Evolutionary conservation across 2,113 vertebrate genomes (phyloP).

Genomic region (Hassar affinis): DNA sequence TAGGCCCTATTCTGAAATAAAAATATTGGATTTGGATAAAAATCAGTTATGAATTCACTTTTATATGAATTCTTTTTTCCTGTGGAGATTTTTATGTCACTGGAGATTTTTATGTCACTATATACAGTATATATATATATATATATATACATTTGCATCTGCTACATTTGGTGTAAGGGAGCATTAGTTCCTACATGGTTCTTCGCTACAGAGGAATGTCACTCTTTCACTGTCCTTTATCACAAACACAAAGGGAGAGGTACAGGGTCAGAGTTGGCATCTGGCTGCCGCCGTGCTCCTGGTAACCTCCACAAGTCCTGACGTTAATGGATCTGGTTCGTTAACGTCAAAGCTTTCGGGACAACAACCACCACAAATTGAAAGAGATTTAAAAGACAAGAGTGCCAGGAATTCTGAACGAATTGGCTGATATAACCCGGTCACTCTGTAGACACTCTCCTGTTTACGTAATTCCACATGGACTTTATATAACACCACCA

Average conservation of each 20-base stretch:
- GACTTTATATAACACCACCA: constrained; percentile 28
- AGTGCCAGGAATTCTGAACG: neutral
- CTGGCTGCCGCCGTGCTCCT: neutral
- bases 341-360: neutral
- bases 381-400: neutral
- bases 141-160: no score
- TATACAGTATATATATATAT: no score
- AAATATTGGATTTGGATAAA: no score
- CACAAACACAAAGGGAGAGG: neutral
- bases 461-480: constrained; percentile 3
- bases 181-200: neutral
- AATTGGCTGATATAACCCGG: neutral
- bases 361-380: neutral
- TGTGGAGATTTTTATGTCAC: no score
- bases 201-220: neutral
- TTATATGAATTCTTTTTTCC: no score
- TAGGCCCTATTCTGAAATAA: no score
- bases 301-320: neutral
- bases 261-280: neutral
- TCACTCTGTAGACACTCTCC: neutral
- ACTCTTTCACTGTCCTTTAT: neutral
- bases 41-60: no score
- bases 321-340: neutral
- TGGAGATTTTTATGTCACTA: no score
- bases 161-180: neutral